Evolutionary conservation across 53 echinoderm and acorn worm species (phyloP).

Genomic region (Paracentrotus lividus): DNA sequence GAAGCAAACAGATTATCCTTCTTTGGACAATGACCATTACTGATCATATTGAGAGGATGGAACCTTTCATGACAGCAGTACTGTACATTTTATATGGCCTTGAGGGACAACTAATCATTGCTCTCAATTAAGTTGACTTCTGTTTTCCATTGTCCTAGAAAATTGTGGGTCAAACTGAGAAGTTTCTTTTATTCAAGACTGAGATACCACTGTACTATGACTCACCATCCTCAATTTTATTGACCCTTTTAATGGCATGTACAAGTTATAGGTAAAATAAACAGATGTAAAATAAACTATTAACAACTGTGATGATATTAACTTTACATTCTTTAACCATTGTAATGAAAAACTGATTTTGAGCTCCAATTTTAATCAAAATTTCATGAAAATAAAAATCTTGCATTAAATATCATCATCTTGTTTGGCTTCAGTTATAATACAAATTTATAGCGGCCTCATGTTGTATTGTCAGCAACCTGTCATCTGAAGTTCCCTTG

Average conservation of each 20-base stretch:
- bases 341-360: neutral
- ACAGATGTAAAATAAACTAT: no score
- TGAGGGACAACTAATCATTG: neutral
- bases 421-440: no score
- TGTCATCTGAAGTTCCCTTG: neutral
- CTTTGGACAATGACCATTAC: neutral
- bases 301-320: neutral
- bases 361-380: neutral
- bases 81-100: neutral
- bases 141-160: neutral
- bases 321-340: no score
- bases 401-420: no score
- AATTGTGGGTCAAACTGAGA: neutral
- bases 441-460: neutral
- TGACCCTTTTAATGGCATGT: neutral
- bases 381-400: neutral
- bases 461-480: neutral
- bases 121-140: neutral
- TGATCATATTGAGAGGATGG: neutral
- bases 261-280: neutral
- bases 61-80: constrained; percentile 31
- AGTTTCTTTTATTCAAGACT: neutral
- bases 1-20: neutral
- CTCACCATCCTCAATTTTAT: neutral
- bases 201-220: neutral